Evolutionary conservation across 2,113 vertebrate species (phyloP).

Genomic region (Cyphomyrus discorhynchus): DNA sequence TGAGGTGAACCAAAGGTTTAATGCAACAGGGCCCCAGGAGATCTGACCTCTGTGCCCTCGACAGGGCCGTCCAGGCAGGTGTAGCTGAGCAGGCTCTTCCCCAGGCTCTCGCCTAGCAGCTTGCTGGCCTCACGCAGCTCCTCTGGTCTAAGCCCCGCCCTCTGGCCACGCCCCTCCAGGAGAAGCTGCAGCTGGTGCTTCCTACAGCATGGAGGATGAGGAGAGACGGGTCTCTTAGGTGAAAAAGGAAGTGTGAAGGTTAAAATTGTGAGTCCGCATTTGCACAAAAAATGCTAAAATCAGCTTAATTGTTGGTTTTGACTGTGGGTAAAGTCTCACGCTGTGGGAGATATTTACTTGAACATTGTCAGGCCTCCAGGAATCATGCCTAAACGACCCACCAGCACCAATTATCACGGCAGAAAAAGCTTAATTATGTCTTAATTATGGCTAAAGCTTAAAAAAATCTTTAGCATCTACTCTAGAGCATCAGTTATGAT

Average conservation of each 20-base stretch:
- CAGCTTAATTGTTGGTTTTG: not conserved
- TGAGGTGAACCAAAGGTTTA: not conserved
- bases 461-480: not conserved
- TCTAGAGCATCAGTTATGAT: not conserved
- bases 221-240: not conserved
- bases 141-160: constrained; percentile 65
- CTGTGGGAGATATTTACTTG: not conserved
- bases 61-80: constrained; percentile 67
- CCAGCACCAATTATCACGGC: not conserved
- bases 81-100: constrained; percentile 74
- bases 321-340: not conserved
- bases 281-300: not conserved
- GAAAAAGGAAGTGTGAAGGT: not conserved
- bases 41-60: constrained; percentile 77
- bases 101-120: constrained; percentile 70
- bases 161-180: constrained; percentile 78
- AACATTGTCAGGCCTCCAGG: not conserved
- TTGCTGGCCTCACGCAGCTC: constrained; percentile 73
- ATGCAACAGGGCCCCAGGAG: not conserved
- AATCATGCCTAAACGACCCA: not conserved
- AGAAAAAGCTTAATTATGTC: not conserved
- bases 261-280: not conserved
- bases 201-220: constrained; percentile 46
- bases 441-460: not conserved
- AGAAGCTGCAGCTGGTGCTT: constrained; percentile 82